Base-by-base conservation (phyloP, 2,888 invertebrate genomes). In the Calliscelio sp. region DNA sequence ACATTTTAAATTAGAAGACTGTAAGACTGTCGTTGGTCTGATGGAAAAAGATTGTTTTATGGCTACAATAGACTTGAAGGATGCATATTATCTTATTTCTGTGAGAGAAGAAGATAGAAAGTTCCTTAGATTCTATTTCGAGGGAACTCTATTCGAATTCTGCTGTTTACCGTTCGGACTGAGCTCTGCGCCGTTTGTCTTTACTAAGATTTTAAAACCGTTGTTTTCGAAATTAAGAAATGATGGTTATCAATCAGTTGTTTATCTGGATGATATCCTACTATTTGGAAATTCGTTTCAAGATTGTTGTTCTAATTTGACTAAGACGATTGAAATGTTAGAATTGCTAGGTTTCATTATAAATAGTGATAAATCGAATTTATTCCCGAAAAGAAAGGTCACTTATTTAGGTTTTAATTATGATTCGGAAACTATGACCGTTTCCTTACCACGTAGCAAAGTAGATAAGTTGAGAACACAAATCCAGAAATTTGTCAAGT, bases 221-320 rank as follows among this genome's bases (percentile, higher is more conserved):
- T 38, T 88, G 20, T 66, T 84, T 35, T 44, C 75, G 5, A 25
- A 73, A 14, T 38, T 84, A 28, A 71, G 81, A 63, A 0, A 28
- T 5, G 3, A 44, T 28, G 74, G 79, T 20, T 63, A 85, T 3
- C 20, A 61, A 2, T 49, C 55, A 2, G 25, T 85, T 6, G 46
- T 86, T 20, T 85, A 87, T 38, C 20, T 86, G 7, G 85, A 87
- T 24, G 86, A 87, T 79, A 66, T 88, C 1, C 28, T 65, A 11
- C 1, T 44, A 22, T 10, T 65, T 28, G 44, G 46, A 2, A 28
- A 65, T n/a, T 44, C 63, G 18, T 44, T 28, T 5, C 6, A 46
- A 46, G 18, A 46, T 6, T 65, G 46, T 18, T 6, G n/a, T 11
- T 0, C 2, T 18, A 65, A 65, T 14, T 6, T 65, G 7, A 25